Conservation (phyloP, 2,797 vertebrate genomes). For the Pterois miles region DNA sequence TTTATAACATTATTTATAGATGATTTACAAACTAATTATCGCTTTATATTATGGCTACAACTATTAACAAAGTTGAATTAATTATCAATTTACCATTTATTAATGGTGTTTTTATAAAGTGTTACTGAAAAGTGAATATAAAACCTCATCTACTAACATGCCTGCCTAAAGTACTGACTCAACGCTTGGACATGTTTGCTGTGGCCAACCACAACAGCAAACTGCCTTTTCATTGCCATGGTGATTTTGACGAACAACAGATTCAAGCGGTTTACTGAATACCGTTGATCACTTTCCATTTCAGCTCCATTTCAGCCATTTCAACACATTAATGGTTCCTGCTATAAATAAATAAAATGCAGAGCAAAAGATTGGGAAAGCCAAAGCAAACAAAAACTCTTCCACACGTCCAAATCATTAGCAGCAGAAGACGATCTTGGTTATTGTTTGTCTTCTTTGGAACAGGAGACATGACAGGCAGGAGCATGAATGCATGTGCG, state of each 20-base stretch:
- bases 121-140: background rate
- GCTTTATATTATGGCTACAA: no score
- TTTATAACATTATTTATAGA: no score
- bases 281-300: background rate
- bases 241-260: background rate
- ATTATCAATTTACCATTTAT: no score
- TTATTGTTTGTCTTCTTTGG: background rate
- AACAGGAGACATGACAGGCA: background rate
- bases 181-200: background rate
- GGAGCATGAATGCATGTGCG: background rate
- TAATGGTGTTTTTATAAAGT: no score
- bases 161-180: background rate
- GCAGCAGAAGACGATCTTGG: background rate
- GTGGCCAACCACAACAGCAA: constrained; percentile 3
- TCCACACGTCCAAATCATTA: background rate
- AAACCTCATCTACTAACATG: background rate
- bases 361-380: background rate
- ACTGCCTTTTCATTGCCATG: constrained; percentile 15
- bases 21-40: no score
- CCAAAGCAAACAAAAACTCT: background rate
- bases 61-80: no score
- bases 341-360: background rate
- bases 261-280: constrained; percentile 1
- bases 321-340: background rate
- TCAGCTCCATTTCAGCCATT: no score